A percentile compares a stretch with the other conserved stretches of the same genome.
These are phyloP conservation scores for Campylomormyrus tamandua DNA, from an alignment of 2,113 vertebrate genomes.

Conservation along the genomic window DNA sequence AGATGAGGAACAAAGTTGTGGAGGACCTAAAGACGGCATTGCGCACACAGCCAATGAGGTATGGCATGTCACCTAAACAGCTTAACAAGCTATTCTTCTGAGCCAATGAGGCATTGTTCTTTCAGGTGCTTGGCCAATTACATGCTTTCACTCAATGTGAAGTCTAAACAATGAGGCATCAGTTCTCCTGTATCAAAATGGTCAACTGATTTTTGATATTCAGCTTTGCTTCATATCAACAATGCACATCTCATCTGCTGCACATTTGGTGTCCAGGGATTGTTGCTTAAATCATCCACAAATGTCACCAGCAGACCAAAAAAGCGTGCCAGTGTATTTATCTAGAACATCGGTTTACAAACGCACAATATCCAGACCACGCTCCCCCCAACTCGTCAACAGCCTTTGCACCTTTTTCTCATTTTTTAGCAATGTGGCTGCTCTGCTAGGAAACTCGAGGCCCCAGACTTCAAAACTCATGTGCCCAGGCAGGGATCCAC, in stretches of 20 bases:
- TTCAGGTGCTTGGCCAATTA: not conserved
- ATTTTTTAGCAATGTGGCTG: not conserved
- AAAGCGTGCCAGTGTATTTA: not conserved
- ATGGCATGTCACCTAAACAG: not conserved
- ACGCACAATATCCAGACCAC: not conserved
- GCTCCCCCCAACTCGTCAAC: not conserved
- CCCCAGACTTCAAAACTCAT: not conserved
- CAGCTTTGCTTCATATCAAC: not conserved
- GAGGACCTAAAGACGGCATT: slow-evolving; percentile 95
- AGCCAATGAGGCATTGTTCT: not conserved
- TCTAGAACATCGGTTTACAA: not conserved
- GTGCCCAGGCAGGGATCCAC: not conserved
- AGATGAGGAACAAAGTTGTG: slow-evolving; percentile 91
- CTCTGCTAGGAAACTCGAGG: not conserved
- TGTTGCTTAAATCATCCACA: not conserved
- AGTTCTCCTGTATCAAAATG: not conserved
- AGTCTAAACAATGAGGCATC: not conserved
- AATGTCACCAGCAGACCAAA: not conserved
- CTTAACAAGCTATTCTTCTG: not conserved
- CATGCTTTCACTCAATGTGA: not conserved
- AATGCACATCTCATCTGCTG: not conserved
- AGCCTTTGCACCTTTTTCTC: not conserved
- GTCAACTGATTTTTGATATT: not conserved
- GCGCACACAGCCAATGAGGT: slow-evolving; percentile 97
- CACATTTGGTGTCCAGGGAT: not conserved